These are phyloP conservation scores for Microcebus lehilahytsara DNA, from an alignment of 2,113 vertebrate genomes.

Conservation along the genomic window DNA sequence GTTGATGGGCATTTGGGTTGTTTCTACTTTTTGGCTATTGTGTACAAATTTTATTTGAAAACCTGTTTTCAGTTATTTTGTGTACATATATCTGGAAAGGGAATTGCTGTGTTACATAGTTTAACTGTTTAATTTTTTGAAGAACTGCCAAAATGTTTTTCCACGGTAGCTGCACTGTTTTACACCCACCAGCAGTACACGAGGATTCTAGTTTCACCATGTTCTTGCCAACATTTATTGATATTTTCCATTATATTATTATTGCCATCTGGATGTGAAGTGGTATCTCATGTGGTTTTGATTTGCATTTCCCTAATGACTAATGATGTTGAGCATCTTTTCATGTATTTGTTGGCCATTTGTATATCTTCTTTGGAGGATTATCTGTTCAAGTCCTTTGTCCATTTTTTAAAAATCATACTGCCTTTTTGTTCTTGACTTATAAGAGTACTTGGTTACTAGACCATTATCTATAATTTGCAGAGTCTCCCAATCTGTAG, in stretches of 20 bases:
- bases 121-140: not conserved
- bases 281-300: not conserved
- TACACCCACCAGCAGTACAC: not conserved
- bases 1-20: not conserved
- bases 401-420: not conserved
- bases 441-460: not conserved
- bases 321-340: not conserved
- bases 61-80: not conserved
- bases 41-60: not conserved
- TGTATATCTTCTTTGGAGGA: not conserved
- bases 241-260: not conserved
- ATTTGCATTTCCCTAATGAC: not conserved
- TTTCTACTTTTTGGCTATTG: not conserved
- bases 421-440: not conserved
- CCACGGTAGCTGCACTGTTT: not conserved
- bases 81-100: not conserved
- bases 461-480: not conserved
- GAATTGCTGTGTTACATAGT: not conserved
- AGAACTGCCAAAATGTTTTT: not conserved
- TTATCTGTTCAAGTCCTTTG: not conserved
- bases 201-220: not conserved
- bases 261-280: not conserved
- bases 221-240: not conserved
- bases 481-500: not conserved
- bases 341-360: not conserved